A percentile compares a stretch with the other conserved stretches of the same genome.
Conservation (phyloP, 2,113 vertebrate genomes). For the Nibea coibor region DNA sequence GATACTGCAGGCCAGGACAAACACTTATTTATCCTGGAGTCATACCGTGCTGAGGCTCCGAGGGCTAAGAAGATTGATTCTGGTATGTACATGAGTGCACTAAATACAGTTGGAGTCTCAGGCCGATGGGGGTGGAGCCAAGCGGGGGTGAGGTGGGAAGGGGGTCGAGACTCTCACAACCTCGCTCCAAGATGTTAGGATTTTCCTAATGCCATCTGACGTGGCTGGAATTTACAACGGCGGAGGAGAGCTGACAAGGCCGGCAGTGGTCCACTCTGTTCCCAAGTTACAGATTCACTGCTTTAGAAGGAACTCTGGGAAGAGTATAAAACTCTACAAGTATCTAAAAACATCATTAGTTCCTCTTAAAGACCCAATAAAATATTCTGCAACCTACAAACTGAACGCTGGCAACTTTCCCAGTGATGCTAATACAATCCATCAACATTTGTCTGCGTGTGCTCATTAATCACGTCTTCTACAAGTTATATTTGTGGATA, state of each 20-base stretch:
- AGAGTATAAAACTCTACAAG: slow-evolving; percentile 15
- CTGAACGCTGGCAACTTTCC: slow-evolving; percentile 8
- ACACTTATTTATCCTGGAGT: slow-evolving; percentile 78
- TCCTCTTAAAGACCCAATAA: slow-evolving; percentile 33
- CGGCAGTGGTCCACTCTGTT: slow-evolving; percentile 46
- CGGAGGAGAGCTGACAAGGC: slow-evolving; percentile 28
- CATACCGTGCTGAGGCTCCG: slow-evolving; percentile 66
- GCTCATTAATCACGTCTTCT: slow-evolving; percentile 29
- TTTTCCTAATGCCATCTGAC: slow-evolving; percentile 71
- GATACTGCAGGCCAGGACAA: slow-evolving; percentile 70
- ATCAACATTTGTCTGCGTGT: slow-evolving; percentile 47
- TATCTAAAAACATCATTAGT: slow-evolving; percentile 22
- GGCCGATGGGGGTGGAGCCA: slow-evolving; percentile 37
- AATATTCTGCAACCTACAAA: slow-evolving; percentile 5
- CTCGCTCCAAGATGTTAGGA: slow-evolving; percentile 70
- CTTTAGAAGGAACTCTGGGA: slow-evolving; percentile 27
- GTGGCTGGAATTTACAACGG: slow-evolving; percentile 68
- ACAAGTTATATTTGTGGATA: slow-evolving; percentile 36
- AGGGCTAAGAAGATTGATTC: slow-evolving; percentile 73
- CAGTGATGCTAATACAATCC: slow-evolving; percentile 22
- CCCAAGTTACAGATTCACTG: slow-evolving; percentile 15
- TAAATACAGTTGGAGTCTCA: slow-evolving; percentile 64
- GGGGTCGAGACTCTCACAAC: slow-evolving; percentile 51
- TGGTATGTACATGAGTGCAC: slow-evolving; percentile 68
- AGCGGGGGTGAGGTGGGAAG: slow-evolving; percentile 4